Evolutionary conservation across 2,797 vertebrate species (phyloP), one percentile per base, ranked within the genome.

Genomic region (Notoglanidium macrostoma): DNA sequence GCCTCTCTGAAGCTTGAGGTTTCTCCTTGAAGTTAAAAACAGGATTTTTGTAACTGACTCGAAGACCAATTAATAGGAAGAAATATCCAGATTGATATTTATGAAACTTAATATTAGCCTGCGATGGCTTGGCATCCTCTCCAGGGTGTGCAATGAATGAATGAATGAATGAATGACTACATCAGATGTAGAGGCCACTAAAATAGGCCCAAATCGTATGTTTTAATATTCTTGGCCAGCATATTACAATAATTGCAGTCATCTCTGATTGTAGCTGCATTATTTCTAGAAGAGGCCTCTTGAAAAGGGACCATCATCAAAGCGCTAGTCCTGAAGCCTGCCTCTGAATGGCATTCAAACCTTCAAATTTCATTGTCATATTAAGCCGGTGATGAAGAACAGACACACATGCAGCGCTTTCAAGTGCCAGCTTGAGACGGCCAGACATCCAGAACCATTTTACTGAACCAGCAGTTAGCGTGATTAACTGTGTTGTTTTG

Each of bases 391-490:
- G 76, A 82, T 85, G 77, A 88, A 78, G 57, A 84, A 85, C 77
- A 86, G 67, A 84, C 85, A 46, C 85, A 89, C 80, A 84, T 65
- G 61, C 78, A 61, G n/a, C 7, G 63, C 76, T 81, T 70, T 63
- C 17, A 84, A 72, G 80, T 55, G 63, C 76, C 73, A 81, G 72
- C 26, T 73, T 46, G 68, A 84, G 68, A 73, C 83, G 46, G 26
- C 68, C 70, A 87, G 81, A 85, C 76, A 73, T 46, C 87, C 79
- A 65, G 29, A 74, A 26, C 54, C 81, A 87, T 70, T 78, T 67
- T 46, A 85, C 76, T 74, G 76, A 74, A n/a, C 57, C 84, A 79
- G 84, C 29, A 26, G 9, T 81, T 88, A 40, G 44, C 2, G 5
- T 88, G 83, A 85, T 88, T 85, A 88, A 85, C 63, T 32, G 79